Base-by-base conservation (phyloP, 2,797 vertebrate genomes). In the Borostomias antarcticus region DNA sequence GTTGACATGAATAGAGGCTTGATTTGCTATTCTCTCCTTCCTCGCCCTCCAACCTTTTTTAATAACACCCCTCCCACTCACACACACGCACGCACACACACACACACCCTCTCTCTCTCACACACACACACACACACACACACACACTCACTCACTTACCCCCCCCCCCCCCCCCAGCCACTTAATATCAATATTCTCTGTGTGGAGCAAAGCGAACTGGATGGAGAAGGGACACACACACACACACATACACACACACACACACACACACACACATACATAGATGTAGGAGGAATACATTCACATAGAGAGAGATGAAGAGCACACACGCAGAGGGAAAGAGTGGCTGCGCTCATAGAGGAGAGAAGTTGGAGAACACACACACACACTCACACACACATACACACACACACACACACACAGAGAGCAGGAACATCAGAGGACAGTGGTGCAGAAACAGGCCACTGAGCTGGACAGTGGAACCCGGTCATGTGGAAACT, bases 131-230 rank as follows among this genome's bases (percentile, higher is more conserved):
- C n/a, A n/a, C n/a, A n/a, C n/a, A n/a, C n/a, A n/a, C n/a, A n/a
- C n/a, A n/a, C n/a, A n/a, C n/a, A n/a, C n/a, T n/a, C n/a, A n/a
- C n/a, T n/a, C n/a, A n/a, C n/a, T n/a, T n/a, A n/a, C 47, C 19
- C 47, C 47, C 4, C n/a, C 50, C 8, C 73, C 72, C 58, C 75
- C 62, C 68, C 80, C 73, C 77, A 60, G 50, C 80, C 80, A 83
- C 80, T 85, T 90, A 85, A 86, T 85, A 80, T 81, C 85, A 86
- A 83, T 86, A 85, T 86, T 85, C 79, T 85, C 75, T 86, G 81
- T 84, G 73, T 82, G 71, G 57, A 30, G 21, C 69, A 75, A 81
- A 82, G 75, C 81, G 53, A 67, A 52, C 15, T 5, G 21, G 32
- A 2, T 21, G 1, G 32, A 5, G 21, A 7, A 4, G 10, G 23